A percentile compares a stretch with the other conserved stretches of the same genome.
These are phyloP conservation scores for Acrocera orbiculus DNA, from an alignment of 2,888 invertebrate species.

Conservation along the genomic window DNA sequence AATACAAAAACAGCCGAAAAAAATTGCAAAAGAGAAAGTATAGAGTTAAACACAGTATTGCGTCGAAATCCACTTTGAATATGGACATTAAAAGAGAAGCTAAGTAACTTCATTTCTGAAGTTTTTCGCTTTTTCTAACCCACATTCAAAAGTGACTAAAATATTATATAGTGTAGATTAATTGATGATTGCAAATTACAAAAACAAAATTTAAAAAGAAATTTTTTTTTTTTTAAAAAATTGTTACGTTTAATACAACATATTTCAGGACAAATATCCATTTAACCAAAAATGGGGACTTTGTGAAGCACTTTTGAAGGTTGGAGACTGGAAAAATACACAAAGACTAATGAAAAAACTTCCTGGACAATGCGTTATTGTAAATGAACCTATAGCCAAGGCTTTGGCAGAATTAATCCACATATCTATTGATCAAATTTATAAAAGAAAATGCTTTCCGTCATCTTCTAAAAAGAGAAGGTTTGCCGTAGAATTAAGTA, in stretches of 20 bases:
- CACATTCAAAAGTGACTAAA: no score
- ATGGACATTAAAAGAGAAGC: no score
- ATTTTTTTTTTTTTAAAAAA: not conserved
- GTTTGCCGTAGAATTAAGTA: no score
- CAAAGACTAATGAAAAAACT: slow-evolving; percentile 59
- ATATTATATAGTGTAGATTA: no score
- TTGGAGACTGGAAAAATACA: slow-evolving; percentile 85
- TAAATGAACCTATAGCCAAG: slow-evolving; percentile 58
- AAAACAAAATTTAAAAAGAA: no score
- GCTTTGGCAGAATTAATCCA: slow-evolving; percentile 68
- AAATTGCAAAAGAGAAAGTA: no score
- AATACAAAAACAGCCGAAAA: no score
- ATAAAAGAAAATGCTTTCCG: slow-evolving; percentile 54
- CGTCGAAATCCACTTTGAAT: no score
- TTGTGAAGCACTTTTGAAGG: slow-evolving; percentile 68
- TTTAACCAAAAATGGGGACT: slow-evolving; percentile 87
- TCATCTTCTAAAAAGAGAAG: slow-evolving; percentile 53
- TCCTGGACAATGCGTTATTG: slow-evolving; percentile 62
- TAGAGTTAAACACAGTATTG: no score
- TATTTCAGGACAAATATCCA: slow-evolving; percentile 22
- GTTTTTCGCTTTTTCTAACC: no score
- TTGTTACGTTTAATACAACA: not conserved
- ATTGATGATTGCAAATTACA: no score
- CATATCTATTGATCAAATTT: slow-evolving; percentile 70
- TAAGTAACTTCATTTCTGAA: no score